Base-by-base conservation (phyloP, 2,888 invertebrate species). In the Trachelus stipa region DNA sequence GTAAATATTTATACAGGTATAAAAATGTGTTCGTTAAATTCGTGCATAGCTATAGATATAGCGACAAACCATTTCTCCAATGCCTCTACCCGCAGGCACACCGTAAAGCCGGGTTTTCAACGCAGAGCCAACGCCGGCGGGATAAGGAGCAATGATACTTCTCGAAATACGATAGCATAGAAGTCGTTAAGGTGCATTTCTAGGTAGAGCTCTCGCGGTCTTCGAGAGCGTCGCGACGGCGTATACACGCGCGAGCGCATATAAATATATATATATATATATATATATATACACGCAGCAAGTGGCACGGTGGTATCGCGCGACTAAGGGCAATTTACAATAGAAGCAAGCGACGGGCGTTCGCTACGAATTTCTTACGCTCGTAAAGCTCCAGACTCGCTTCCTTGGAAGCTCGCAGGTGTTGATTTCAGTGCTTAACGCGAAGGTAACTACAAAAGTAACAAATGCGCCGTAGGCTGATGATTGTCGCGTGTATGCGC, bases 361-460 rank as follows among this genome's bases (percentile, higher is more conserved):
- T 71, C 71, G 71, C 31, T 31, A 71, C 71, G 71, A 71, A 71
- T 71, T 71, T 71, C 71, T 71, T 71, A 71, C 71, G 71, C 33
- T 71, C 71, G 71, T 71, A 71, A 71, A 71, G 33, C 71, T 12
- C n/a, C 34, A 34, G 34, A 34, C 15, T 23, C 71, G 71, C 71
- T 71, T 71, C 71, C 71, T 34, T 71, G 71, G 71, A 71, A 71
- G 71, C 71, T 71, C 71, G 71, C 76, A 78, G 78, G 78, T 78
- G 76, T 73, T 76, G 75, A 73, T 73, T 79, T 73, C 73, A 79
- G 68, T 68, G 73, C 68, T 68, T 69, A 35, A 73, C 68, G 34
- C 37, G 35, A 34, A 12, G 71, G 40, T 23, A 31, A 68, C 37
- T 37, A 31, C 73, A 73, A 76, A 73, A 40, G 78, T 73, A 76